These are phyloP conservation scores for Girardia tigrina DNA, from an alignment of 2,888 invertebrate species.

Conservation along the genomic window DNA sequence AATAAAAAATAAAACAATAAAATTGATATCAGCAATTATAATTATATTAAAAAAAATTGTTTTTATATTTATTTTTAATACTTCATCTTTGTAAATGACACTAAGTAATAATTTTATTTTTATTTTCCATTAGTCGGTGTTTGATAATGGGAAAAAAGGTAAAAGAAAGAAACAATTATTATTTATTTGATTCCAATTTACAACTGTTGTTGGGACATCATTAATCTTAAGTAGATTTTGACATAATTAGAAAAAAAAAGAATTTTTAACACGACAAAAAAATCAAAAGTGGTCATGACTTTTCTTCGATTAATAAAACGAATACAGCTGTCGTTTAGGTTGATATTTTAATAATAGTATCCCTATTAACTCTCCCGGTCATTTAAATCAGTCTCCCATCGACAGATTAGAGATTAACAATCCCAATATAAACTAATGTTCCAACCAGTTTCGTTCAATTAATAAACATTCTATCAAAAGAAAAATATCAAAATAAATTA, in stretches of 20 bases:
- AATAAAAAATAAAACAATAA: no score
- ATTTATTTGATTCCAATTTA: background rate
- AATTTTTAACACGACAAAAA: background rate
- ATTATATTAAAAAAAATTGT: no score
- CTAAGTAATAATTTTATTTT: no score
- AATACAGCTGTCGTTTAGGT: slow-evolving; percentile 4
- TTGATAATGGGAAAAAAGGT: no score
- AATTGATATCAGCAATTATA: no score
- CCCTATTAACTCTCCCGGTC: background rate
- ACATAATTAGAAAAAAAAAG: background rate
- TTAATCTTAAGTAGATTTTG: background rate
- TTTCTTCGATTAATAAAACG: background rate
- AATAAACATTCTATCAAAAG: background rate
- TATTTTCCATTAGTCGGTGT: no score
- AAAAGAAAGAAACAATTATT: no score
- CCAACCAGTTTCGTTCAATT: background rate
- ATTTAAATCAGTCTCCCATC: background rate
- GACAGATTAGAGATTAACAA: slow-evolving; percentile 1
- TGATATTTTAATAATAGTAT: background rate
- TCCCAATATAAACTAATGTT: slow-evolving; percentile 7
- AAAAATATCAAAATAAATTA: background rate
- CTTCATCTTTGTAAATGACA: no score
- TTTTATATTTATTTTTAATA: no score
- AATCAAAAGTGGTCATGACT: slow-evolving; percentile 17
- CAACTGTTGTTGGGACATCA: slow-evolving; percentile 23